These are phyloP conservation scores for Brachyhypopomus occidentalis DNA, from an alignment of 2,113 vertebrate species.

Conservation along the genomic window DNA sequence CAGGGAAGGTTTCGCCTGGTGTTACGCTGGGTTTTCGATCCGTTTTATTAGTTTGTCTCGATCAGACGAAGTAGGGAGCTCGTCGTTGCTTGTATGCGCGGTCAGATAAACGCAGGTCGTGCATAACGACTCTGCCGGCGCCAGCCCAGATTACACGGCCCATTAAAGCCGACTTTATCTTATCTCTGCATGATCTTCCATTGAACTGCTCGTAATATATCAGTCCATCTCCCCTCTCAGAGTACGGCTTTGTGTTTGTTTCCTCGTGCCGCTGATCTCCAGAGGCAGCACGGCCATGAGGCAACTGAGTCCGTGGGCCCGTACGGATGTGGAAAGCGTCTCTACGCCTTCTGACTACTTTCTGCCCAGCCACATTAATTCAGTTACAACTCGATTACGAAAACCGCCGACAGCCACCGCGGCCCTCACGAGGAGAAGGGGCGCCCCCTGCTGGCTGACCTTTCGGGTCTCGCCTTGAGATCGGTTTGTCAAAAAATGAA, in stretches of 20 bases:
- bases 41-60: neutral
- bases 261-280: neutral
- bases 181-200: neutral
- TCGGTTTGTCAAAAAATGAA: conserved; percentile 37
- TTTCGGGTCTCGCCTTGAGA: conserved; percentile 9
- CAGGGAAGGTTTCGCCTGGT: too few species aligned
- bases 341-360: conserved; percentile 45
- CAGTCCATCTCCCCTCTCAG: neutral
- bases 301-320: conserved; percentile 14
- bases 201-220: neutral
- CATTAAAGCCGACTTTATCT: neutral
- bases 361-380: conserved; percentile 58
- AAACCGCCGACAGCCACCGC: conserved; percentile 28
- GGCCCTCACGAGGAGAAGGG: conserved; percentile 2
- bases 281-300: neutral
- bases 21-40: too few species aligned
- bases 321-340: conserved; percentile 37
- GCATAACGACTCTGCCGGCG: neutral
- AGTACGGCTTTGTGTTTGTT: neutral
- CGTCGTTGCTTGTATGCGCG: neutral
- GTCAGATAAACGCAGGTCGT: neutral
- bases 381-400: conserved; percentile 44
- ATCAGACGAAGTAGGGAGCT: neutral
- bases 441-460: conserved; percentile 36
- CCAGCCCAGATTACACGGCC: neutral